Base-by-base conservation (phyloP, 2,113 vertebrate genomes). In the Apus apus region DNA sequence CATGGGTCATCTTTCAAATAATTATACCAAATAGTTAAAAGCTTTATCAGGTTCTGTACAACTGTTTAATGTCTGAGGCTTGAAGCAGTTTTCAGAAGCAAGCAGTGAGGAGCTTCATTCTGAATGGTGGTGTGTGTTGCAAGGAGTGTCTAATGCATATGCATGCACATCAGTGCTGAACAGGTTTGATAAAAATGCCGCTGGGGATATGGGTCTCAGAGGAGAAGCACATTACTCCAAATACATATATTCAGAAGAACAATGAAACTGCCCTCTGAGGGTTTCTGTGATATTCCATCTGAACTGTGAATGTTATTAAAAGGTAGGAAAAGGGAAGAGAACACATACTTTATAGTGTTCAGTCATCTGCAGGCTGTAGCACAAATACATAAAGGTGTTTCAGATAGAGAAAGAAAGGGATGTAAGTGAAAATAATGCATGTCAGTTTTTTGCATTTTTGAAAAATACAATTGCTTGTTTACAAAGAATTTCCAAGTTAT, bases 1-100 rank as follows among this genome's bases (percentile, higher is more conserved):
- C 91, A 85, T 38, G 38, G 91, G 85, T 96, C 87, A 93, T 94
- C 85, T 93, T 96, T 92, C 79, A 97, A 90, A 94, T 74, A 82
- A 71, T 93, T 97, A 60, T 15, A 80, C 95, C 56, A 91, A 90
- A 95, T 88, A 58, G 62, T 48, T 68, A 62, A 54, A 85, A 85
- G 48, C 57, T 85, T 85, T 81, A 92, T 96, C 71, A 74, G 66
- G 30, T 75, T 94, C 74, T 91, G n/a, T 92, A 34, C 29, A 77
- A 45, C 54, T 88, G 21, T 79, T 96, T 82, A 81, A 76, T 77
- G 46, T 70, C 56, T 84, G 66, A 64, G 61, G 38, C 92, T 93
- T 84, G 81, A 86, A 92, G 92, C 56, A 82, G 23, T 75, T 48
- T 8, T 74, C 66, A 36, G 91, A 45, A 87, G 73, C 46, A 89